Conservation (phyloP, 2,888 invertebrate genomes). For the Anarsia innoxiella region DNA sequence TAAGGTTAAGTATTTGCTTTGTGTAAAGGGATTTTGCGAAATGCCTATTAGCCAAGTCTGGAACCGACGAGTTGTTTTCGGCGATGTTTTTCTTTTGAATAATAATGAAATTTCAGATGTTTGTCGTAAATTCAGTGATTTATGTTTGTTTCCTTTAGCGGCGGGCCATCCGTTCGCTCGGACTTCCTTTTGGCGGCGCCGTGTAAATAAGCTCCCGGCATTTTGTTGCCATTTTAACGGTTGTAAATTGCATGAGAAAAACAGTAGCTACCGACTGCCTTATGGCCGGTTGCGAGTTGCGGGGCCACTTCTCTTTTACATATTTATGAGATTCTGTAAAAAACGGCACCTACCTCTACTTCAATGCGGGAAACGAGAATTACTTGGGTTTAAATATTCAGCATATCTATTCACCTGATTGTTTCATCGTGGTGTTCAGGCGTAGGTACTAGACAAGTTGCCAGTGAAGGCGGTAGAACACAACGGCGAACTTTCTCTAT, state of each 20-base stretch:
- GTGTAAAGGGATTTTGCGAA: constrained; percentile 43
- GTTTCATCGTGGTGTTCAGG: background rate
- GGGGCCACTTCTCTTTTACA: constrained; percentile 37
- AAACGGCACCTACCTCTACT: constrained; percentile 11
- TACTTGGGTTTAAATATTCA: constrained; percentile 4
- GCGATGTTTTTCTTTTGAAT: constrained; percentile 47
- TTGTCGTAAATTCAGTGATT: constrained; percentile 63
- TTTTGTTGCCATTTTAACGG: constrained; percentile 59
- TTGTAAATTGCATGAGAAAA: constrained; percentile 56
- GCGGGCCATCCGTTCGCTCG: constrained; percentile 50
- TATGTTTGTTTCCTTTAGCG: constrained; percentile 54
- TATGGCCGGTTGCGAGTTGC: constrained; percentile 25
- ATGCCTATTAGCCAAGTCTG: constrained; percentile 39
- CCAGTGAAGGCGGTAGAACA: background rate
- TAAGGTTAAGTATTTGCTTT: constrained; percentile 37
- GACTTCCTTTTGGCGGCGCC: constrained; percentile 57
- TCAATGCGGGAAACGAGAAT: constrained; percentile 3
- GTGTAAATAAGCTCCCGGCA: constrained; percentile 59
- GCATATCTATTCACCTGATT: constrained; percentile 2
- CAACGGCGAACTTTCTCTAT: constrained; percentile 12
- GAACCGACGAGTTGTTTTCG: constrained; percentile 33
- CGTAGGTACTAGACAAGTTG: background rate
- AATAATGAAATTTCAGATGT: constrained; percentile 54
- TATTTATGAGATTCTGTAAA: constrained; percentile 42
- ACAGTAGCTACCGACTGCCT: constrained; percentile 25